These are phyloP conservation scores for Eudiplozoon nipponicum DNA, from an alignment of 2,888 invertebrate species.

Conservation along the genomic window DNA sequence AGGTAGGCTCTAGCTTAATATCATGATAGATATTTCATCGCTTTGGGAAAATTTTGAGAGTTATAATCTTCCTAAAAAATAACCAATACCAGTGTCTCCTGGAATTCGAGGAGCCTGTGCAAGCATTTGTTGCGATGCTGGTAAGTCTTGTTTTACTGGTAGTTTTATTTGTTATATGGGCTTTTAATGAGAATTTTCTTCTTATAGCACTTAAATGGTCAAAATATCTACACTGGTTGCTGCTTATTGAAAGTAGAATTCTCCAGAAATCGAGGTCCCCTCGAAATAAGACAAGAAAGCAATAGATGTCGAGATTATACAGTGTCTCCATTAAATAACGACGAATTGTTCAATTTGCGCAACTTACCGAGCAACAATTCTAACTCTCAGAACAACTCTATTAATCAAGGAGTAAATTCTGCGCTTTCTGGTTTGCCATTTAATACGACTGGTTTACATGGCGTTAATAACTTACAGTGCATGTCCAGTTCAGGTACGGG, in stretches of 20 bases:
- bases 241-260: conserved; percentile 3
- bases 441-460: not conserved
- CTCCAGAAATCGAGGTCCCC: not conserved
- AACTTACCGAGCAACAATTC: not conserved
- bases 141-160: too few relatives aligned
- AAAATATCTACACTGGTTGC: not conserved
- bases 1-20: not conserved
- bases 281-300: not conserved
- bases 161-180: too few relatives aligned
- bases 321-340: not conserved
- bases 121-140: conserved; percentile 1
- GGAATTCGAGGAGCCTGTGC: not conserved
- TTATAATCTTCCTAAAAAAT: conserved; percentile 2
- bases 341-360: not conserved
- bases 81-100: not conserved
- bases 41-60: not conserved
- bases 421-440: not conserved
- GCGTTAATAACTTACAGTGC: not conserved
- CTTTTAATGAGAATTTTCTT: not conserved
- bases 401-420: too few relatives aligned
- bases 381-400: too few relatives aligned
- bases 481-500: too few relatives aligned
- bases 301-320: not conserved
- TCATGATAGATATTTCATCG: not conserved
- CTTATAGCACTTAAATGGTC: not conserved